Evolutionary conservation across 2,113 vertebrate genomes (phyloP), one percentile per base, ranked within the genome.

Genomic region (Calypte anna): DNA sequence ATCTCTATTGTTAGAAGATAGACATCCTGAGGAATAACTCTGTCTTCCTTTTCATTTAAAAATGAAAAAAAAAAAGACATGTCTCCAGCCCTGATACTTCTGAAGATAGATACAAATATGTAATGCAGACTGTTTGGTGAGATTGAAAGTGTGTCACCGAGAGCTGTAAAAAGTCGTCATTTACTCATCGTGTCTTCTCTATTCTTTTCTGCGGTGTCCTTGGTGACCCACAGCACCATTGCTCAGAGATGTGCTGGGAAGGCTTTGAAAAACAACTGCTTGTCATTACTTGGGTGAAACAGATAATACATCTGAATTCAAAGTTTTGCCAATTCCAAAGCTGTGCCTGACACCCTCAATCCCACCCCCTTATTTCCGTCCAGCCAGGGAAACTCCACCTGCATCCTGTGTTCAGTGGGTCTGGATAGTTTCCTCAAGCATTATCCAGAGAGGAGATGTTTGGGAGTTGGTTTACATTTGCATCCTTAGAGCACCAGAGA

Each of bases 11-110:
- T 92, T 85, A 94, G 62, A 77, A 88, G 91, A 68, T 66, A 95
- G 80, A 84, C 84, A 82, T 94, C 83, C 89, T 89, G 81, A 84
- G 81, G 81, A 81, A 94, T 91, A 97, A 70, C 31, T 84, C 82
- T 63, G 63, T 73, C 59, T 96, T 85, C 20, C 12, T 22, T 94
- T 93, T 84, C 50, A 78, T 86, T 83, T 91, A 72, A 59, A 86
- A 91, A 88, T 23, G 8, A 40, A 86, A 89, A 86, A 89, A 87
- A 87, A 91, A 90, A 80, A 25, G 6, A 25, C n/a, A 51, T 30
- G 23, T 72, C 33, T 93, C 33, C 50, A 79, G 61, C 46, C n/a
- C n/a, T 50, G 28, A 58, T 87, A 16, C 40, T 72, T 79, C 58
- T 89, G 77, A 94, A 95, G 81, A 66, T 54, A 94, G 91, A 68